Conservation (phyloP, 2,113 vertebrate species). For the Sterrhoptilus dennistouni region DNA sequence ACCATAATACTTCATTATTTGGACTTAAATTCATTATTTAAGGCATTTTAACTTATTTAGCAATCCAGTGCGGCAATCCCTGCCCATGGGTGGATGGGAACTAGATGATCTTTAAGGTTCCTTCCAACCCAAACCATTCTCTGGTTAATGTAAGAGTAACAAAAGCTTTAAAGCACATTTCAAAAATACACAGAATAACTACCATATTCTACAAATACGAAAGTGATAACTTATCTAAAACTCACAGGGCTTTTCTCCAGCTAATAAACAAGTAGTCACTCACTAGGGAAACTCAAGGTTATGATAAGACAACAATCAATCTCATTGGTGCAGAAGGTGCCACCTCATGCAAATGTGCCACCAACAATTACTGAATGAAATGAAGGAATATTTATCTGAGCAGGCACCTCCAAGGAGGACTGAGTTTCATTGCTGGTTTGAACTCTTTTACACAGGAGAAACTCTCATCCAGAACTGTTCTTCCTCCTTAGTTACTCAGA, state of each 20-base stretch:
- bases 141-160: neutral
- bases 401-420: neutral
- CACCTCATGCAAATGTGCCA: too few relatives aligned
- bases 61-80: neutral
- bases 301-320: neutral
- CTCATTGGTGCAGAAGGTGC: neutral
- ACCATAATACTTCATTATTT: neutral
- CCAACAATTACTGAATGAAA: neutral
- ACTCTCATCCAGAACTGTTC: neutral
- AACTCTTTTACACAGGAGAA: neutral
- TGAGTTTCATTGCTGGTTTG: neutral
- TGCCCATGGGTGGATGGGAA: neutral
- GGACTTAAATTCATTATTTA: too few relatives aligned
- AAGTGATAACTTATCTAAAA: neutral
- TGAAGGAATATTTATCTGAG: neutral
- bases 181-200: neutral
- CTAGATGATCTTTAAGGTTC: neutral
- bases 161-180: neutral
- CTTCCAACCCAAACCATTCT: neutral
- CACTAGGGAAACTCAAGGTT: neutral
- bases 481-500: neutral
- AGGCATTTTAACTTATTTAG: neutral
- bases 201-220: neutral
- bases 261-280: neutral
- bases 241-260: neutral